These are phyloP conservation scores for Aelia acuminata DNA, from an alignment of 2,888 invertebrate genomes.

Conservation along the genomic window DNA sequence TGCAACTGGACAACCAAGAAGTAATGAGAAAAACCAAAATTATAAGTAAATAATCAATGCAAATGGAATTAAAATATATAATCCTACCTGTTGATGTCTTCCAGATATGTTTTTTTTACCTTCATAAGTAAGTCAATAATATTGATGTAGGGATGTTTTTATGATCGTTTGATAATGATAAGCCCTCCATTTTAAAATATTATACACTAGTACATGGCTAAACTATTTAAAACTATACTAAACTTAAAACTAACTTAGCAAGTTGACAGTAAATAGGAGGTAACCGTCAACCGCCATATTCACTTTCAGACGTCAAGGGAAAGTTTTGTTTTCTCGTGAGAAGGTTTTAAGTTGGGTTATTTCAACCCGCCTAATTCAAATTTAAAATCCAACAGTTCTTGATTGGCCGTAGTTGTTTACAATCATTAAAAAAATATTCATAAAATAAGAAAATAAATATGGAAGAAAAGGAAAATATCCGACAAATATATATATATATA, in stretches of 20 bases:
- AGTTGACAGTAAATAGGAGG: slow-evolving; percentile 39
- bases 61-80: background rate
- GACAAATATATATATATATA: too few relatives aligned
- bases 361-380: background rate
- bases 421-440: too few relatives aligned
- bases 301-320: slow-evolving; percentile 44
- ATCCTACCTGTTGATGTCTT: slow-evolving; percentile 49
- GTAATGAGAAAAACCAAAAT: background rate
- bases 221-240: slow-evolving; percentile 38
- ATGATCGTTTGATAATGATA: too few relatives aligned
- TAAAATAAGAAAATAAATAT: too few relatives aligned
- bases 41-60: background rate
- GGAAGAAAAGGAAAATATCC: too few relatives aligned
- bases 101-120: slow-evolving; percentile 16
- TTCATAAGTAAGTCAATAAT: slow-evolving; percentile 3
- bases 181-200: slow-evolving; percentile 8
- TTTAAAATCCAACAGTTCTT: background rate
- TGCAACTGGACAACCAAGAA: background rate
- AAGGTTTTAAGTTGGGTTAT: slow-evolving; percentile 1
- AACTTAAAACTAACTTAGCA: slow-evolving; percentile 6
- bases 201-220: slow-evolving; percentile 19
- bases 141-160: background rate
- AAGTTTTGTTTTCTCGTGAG: slow-evolving; percentile 39
- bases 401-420: too few relatives aligned
- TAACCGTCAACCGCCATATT: slow-evolving; percentile 48